A percentile compares a stretch with the other conserved stretches of the same genome.
phyloP scores from a whole-genome alignment of 2,113 vertebrate genomes.

The Laterallus jamaicensis region DNA sequence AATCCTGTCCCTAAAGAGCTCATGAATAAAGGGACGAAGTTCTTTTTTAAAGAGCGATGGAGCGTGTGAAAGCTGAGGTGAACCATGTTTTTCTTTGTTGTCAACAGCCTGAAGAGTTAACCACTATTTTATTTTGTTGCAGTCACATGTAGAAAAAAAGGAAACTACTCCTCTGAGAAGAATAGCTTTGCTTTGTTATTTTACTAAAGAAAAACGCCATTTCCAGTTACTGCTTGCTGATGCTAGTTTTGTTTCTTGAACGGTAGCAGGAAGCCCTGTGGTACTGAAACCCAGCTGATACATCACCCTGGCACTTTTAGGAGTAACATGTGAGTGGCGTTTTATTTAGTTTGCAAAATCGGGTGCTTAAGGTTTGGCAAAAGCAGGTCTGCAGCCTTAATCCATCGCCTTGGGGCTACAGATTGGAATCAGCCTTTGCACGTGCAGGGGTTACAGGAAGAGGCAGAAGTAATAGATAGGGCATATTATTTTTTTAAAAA shows the following conservation, averaged over 20 bases:
- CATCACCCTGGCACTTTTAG: neutral
- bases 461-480: neutral
- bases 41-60: neutral
- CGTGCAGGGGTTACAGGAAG: neutral
- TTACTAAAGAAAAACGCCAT: neutral
- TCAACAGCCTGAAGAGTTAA: neutral
- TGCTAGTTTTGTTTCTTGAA: neutral
- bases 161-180: neutral
- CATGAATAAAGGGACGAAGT: conserved; percentile 3
- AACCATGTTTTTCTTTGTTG: neutral
- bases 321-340: neutral
- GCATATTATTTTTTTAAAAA: neutral
- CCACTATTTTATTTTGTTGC: neutral
- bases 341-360: neutral
- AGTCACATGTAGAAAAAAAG: neutral
- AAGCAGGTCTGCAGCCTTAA: neutral
- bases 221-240: neutral
- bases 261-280: neutral
- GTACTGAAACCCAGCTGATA: neutral
- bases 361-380: neutral
- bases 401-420: neutral
- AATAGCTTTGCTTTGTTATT: neutral
- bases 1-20: neutral
- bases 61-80: neutral
- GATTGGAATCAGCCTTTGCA: neutral